phyloP scores from a whole-genome alignment of 2,797 vertebrate genomes.

The Crossoptilon crossoptilon region DNA sequence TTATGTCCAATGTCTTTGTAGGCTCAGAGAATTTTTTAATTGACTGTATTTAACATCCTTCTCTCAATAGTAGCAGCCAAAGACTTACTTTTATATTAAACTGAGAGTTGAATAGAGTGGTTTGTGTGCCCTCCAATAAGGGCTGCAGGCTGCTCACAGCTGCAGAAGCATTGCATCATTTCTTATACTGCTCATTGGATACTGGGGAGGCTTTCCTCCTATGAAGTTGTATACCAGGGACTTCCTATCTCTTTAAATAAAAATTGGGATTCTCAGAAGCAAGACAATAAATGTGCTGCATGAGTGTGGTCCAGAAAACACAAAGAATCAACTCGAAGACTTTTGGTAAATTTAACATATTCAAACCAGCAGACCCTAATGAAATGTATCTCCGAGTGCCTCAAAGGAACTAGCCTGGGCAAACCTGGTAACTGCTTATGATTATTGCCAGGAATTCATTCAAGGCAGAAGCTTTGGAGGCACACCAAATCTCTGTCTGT shows the following conservation, averaged over 20 bases:
- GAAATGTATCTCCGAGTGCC: conserved; percentile 29
- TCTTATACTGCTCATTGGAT: neutral
- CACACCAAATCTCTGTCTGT: neutral
- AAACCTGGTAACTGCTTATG: neutral
- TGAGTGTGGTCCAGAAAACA: neutral
- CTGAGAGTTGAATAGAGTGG: neutral
- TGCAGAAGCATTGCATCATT: neutral
- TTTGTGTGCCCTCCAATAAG: neutral
- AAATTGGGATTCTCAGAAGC: neutral
- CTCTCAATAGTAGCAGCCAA: neutral
- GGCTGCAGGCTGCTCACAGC: neutral
- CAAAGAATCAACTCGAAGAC: neutral
- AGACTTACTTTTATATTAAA: neutral
- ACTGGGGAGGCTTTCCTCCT: neutral
- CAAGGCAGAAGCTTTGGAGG: neutral
- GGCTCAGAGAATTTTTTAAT: neutral
- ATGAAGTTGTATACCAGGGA: neutral
- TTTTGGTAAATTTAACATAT: conserved; percentile 25
- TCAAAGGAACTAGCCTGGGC: neutral
- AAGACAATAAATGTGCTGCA: fast-evolving
- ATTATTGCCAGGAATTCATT: neutral
- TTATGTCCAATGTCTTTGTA: neutral
- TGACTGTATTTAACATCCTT: neutral
- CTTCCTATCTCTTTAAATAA: neutral
- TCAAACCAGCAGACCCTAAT: neutral